phyloP scores from a whole-genome alignment of 1,140 invertebrate genomes.

The Mycetomoellerius zeteki region DNA sequence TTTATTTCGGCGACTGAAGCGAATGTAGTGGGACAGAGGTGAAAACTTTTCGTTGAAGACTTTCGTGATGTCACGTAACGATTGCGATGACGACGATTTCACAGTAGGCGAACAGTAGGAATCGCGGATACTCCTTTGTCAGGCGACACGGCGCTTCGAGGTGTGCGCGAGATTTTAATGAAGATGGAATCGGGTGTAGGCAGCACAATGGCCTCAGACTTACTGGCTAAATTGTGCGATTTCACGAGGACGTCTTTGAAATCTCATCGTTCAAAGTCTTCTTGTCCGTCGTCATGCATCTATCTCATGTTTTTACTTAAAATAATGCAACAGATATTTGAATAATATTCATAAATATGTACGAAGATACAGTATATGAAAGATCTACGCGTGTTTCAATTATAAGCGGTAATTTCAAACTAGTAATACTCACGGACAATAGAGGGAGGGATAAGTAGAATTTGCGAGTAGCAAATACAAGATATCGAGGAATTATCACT shows the following conservation, averaged over 20 bases:
- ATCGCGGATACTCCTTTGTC: conserved; percentile 57
- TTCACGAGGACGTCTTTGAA: conserved; percentile 46
- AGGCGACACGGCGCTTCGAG: conserved; percentile 49
- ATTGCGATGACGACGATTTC: conserved; percentile 33
- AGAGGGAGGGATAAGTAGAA: conserved; percentile 33
- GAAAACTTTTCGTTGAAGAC: conserved; percentile 2
- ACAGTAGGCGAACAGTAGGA: neutral
- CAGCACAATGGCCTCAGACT: conserved; percentile 67
- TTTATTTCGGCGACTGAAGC: neutral
- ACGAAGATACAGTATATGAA: neutral
- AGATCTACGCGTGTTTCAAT: conserved; percentile 26
- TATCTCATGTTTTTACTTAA: neutral
- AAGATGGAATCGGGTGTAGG: conserved; percentile 54
- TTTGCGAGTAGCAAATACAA: conserved; percentile 69
- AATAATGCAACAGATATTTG: neutral
- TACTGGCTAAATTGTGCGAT: conserved; percentile 66
- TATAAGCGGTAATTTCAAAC: conserved; percentile 19
- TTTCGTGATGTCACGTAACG: conserved; percentile 27
- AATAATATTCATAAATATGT: conserved; percentile 4
- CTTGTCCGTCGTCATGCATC: neutral
- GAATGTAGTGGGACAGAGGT: neutral
- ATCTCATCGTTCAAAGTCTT: conserved; percentile 29
- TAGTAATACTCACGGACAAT: conserved; percentile 6
- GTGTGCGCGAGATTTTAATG: conserved; percentile 69
- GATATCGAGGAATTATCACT: conserved; percentile 60